Evolutionary conservation across 1,140 invertebrate genomes (phyloP), one percentile per base, ranked within the genome.

Genomic region (Brachionus sp.): DNA sequence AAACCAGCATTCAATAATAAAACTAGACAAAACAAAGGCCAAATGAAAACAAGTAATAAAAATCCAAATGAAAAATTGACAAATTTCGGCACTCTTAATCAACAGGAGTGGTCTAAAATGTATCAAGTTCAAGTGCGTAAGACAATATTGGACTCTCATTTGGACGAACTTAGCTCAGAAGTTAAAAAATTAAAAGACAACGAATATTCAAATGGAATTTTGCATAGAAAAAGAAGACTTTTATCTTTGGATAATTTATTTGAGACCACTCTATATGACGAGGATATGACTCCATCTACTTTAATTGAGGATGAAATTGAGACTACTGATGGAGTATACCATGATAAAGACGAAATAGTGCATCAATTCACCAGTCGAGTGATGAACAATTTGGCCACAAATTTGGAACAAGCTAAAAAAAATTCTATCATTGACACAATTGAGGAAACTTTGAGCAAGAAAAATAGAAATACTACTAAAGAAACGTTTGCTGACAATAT

Each of bases 331-430:
- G 70, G 23, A 46, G 19, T 75, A 7, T 75, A 46, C 44, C 70
- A 46, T 25, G 70, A 75, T 19, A 75, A 75, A 75, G 70, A 75
- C 10, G 39, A 75, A 25, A 75, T 75, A 25, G 70, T 75, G n/a
- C 70, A 75, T 46, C 39, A 75, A 33, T 75, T 75, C 44, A 75
- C 25, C 19, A 10, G 44, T 7, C 46, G 46, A 25, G 70, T 75
- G 4, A 75, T 75, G 39, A 75, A 19, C 19, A 75, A 50, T 25
- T 25, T 75, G 10, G 19, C 12, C 10, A 44, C 16, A 46, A 25
- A 16, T 25, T 29, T 25, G 13, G 44, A 44, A 12, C 23, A 46
- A 5, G 25, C 42, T 29, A 12, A 46, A 35, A 75, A 75, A 25
- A 75, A 75, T 13, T 46, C 39, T 2, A 75, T 75, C 5, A 75